A percentile compares a stretch with the other conserved stretches of the same genome.
phyloP scores from a whole-genome alignment of 92 coral and sea anemone species.

The Porites rus region DNA sequence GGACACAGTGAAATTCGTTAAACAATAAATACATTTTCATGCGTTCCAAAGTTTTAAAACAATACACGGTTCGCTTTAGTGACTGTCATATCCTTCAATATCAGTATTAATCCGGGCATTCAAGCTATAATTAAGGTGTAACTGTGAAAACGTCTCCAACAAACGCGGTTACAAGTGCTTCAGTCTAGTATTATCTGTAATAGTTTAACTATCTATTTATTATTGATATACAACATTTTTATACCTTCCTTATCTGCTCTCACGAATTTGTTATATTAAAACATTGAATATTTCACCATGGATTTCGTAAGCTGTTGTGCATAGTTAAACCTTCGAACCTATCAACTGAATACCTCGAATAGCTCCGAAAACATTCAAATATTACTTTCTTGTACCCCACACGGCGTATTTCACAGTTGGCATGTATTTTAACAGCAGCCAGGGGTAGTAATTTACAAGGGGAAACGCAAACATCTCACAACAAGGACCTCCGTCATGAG shows the following conservation, averaged over 20 bases:
- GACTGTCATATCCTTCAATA: too few relatives aligned
- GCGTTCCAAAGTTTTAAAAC: neutral
- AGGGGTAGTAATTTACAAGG: neutral
- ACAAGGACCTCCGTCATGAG: neutral
- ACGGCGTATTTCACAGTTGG: neutral
- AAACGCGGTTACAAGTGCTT: too few relatives aligned
- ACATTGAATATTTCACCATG: neutral
- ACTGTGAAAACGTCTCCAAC: too few relatives aligned
- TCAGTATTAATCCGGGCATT: too few relatives aligned
- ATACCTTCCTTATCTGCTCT: neutral
- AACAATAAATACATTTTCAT: neutral
- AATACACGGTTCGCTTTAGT: neutral
- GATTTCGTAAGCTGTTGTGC: neutral
- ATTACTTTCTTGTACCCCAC: conserved; percentile 1
- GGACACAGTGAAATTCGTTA: neutral
- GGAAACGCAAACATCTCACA: neutral
- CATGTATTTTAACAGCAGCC: neutral
- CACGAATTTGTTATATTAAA: neutral
- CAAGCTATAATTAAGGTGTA: too few relatives aligned
- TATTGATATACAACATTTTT: too few relatives aligned
- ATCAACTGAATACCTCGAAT: neutral
- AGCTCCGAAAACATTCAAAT: neutral
- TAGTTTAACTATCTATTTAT: neutral
- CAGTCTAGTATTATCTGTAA: too few relatives aligned
- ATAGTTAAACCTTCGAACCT: neutral